Evolutionary conservation across 2,888 invertebrate species (phyloP).

Genomic region (Diaprepes abbreviatus): DNA sequence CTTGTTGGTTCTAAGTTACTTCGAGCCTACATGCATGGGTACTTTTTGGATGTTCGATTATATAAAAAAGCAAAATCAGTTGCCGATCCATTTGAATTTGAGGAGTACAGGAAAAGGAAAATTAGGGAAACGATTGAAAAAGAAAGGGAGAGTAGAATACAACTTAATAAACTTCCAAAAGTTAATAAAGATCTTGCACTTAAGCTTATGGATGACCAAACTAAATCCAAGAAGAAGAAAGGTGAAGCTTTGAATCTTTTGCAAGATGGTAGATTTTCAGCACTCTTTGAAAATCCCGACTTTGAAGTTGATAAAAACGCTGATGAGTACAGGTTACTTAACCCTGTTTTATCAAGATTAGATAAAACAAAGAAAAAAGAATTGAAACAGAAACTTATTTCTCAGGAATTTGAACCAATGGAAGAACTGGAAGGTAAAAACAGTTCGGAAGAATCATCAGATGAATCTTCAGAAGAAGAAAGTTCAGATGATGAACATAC

Average conservation of each 20-base stretch:
- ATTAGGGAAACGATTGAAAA: constrained; percentile 91
- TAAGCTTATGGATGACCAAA: constrained; percentile 81
- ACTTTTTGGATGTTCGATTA: constrained; percentile 92
- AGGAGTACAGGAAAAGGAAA: constrained; percentile 91
- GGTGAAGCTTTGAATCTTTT: constrained; percentile 76
- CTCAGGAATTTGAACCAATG: constrained; percentile 68
- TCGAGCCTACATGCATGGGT: constrained; percentile 98
- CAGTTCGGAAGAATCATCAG: constrained; percentile 66
- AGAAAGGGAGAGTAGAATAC: constrained; percentile 83
- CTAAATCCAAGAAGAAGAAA: constrained; percentile 71
- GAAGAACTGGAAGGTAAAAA: constrained; percentile 67
- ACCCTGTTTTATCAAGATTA: constrained; percentile 88
- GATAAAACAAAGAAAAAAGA: constrained; percentile 79
- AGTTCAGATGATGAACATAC: constrained; percentile 87
- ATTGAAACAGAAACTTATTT: constrained; percentile 70
- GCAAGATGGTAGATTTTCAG: constrained; percentile 90
- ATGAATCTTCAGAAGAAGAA: constrained; percentile 56
- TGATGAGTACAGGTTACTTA: constrained; percentile 88
- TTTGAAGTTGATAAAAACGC: constrained; percentile 91
- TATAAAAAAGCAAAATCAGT: constrained; percentile 93
- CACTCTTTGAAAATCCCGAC: constrained; percentile 91
- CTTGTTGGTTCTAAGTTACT: constrained; percentile 93
- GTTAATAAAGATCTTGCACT: constrained; percentile 92
- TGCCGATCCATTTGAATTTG: constrained; percentile 94
- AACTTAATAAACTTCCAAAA: constrained; percentile 85